Percentiles rank a stretch among this genome's conserved stretches.
These are phyloP conservation scores for Stomorhina lunata DNA, from an alignment of 2,888 invertebrate species.

Conservation along the genomic window DNA sequence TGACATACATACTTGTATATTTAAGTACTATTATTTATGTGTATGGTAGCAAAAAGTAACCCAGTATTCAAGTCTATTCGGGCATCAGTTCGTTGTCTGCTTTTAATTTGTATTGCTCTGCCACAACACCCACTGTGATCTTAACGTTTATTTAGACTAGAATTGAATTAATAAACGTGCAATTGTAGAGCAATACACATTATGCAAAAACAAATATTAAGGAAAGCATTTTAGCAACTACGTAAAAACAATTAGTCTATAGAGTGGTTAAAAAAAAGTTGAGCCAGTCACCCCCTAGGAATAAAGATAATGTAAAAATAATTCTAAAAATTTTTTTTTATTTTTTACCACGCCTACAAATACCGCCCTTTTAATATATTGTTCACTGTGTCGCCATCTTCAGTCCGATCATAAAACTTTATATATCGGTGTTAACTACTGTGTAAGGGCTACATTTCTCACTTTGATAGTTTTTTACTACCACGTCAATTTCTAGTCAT, in stretches of 20 bases:
- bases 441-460: too few relatives aligned
- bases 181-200: not conserved
- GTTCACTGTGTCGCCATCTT: too few relatives aligned
- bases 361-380: too few relatives aligned
- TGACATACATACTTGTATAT: not conserved
- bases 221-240: slow-evolving; percentile 14
- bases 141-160: slow-evolving; percentile 51
- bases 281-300: too few relatives aligned
- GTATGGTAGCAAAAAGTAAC: not conserved
- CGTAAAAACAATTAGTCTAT: slow-evolving; percentile 51
- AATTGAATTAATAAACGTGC: slow-evolving; percentile 41
- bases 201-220: not conserved
- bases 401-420: too few relatives aligned
- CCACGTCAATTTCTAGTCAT: too few relatives aligned
- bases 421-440: too few relatives aligned
- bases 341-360: too few relatives aligned
- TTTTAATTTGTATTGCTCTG: not conserved
- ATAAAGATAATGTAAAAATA: too few relatives aligned
- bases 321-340: too few relatives aligned
- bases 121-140: slow-evolving; percentile 56
- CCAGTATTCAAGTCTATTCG: not conserved
- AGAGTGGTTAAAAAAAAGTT: too few relatives aligned
- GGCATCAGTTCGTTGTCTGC: not conserved
- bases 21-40: not conserved
- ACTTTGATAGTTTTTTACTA: too few relatives aligned